Base-by-base conservation (phyloP, 2,888 invertebrate species). In the Diaprepes abbreviatus region DNA sequence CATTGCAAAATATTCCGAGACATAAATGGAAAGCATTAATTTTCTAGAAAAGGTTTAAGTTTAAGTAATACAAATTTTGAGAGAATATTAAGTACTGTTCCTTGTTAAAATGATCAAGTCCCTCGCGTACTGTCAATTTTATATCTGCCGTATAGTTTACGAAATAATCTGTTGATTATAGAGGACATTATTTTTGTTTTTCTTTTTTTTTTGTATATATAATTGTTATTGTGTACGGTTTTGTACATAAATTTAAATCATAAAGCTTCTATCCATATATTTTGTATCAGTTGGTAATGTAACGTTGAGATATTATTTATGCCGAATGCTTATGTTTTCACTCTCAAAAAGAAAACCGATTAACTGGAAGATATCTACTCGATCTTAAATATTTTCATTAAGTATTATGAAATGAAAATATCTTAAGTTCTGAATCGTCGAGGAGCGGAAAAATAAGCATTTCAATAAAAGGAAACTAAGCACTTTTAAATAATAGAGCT, bases 221-320 rank as follows among this genome's bases (percentile, higher is more conserved):
- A 76, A 73, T 78, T 78, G 76, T 79, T 76, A 76, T 78, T 77
- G 77, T 81, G 81, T 81, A 81, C 80, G 76, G 75, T 75, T 68
- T 68, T 81, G 81, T 81, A 81, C 80, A 81, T 81, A 81, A 36
- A 66, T 36, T 52, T 2, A 64, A 52, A 65, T 21, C 33, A 58
- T 75, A 63, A 66, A 19, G 31, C 33, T 60, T 66, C 63, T 64
- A 55, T 35, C 54, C 63, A 63, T 68, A 57, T 63, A 5, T 63
- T 67, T 67, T 67, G 45, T 60, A 60, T 62, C 45, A 33, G 14
- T 33, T 55, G 60, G 33, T 62, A 62, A 58, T 58, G 33, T 62
- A 62, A 58, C 50, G 12, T 28, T 38, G 10, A 64, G 16, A 35
- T 52, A 63, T 36, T 45, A 31, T 45, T 60, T 36, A 16, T 35